Evolutionary conservation across 2,797 vertebrate species (phyloP).

Genomic region (Pangasius djambal): DNA sequence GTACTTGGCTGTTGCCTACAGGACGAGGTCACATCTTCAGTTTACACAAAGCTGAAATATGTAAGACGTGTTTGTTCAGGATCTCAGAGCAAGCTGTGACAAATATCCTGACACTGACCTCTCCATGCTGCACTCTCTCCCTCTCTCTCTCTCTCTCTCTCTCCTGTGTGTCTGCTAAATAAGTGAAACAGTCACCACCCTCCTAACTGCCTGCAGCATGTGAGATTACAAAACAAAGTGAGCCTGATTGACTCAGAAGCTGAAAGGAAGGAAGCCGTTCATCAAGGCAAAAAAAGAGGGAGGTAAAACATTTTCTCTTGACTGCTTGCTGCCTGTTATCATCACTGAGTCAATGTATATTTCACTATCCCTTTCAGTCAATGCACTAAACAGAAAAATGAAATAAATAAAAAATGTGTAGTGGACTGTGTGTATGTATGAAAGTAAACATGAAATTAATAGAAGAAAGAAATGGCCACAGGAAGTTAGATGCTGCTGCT

Average conservation of each 20-base stretch:
- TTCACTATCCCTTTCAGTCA: not conserved
- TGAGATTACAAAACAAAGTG: not conserved
- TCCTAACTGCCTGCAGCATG: not conserved
- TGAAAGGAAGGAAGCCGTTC: not conserved
- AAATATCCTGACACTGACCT: not conserved
- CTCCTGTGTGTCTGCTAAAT: not conserved
- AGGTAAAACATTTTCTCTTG: not conserved
- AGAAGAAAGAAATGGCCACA: not conserved
- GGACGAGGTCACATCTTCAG: not conserved
- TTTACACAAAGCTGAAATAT: not conserved
- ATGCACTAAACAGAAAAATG: not conserved
- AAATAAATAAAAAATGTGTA: no score
- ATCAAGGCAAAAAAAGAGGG: not conserved
- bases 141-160: not conserved
- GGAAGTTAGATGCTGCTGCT: not conserved
- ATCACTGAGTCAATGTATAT: not conserved
- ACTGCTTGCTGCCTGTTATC: not conserved
- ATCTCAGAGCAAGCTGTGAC: not conserved
- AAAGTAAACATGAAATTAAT: no score
- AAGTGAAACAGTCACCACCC: no score
- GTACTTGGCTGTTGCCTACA: not conserved
- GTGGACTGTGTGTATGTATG: not conserved
- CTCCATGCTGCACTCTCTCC: not conserved
- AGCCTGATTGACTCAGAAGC: not conserved
- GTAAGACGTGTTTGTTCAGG: not conserved